Conservation (phyloP, 2,113 vertebrate species). For the Ammospiza caudacuta region DNA sequence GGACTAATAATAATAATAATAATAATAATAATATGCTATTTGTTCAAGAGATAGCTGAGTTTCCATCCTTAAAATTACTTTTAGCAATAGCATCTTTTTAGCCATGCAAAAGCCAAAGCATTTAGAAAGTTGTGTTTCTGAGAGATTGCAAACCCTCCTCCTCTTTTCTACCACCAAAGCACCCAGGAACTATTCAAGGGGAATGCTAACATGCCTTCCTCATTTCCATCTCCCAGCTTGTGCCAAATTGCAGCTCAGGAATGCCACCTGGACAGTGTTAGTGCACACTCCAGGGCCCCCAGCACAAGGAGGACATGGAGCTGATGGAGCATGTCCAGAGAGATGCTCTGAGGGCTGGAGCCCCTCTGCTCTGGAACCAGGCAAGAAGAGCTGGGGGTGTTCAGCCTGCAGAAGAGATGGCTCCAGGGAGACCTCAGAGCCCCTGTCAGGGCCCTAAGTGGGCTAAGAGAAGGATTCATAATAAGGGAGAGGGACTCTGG, state of each 20-base stretch:
- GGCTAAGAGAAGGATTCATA: too few species aligned
- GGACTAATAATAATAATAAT: too few species aligned
- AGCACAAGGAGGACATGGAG: background rate
- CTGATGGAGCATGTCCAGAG: background rate
- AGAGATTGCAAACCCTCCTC: background rate
- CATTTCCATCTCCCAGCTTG: background rate
- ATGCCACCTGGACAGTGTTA: too few species aligned
- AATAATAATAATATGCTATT: background rate
- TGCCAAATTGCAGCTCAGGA: background rate
- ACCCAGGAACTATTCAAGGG: background rate
- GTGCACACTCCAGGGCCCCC: fast-evolving
- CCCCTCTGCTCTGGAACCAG: background rate
- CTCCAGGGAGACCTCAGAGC: background rate
- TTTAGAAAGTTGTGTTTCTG: background rate
- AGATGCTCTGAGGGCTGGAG: background rate
- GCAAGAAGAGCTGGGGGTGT: background rate
- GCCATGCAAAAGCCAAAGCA: background rate
- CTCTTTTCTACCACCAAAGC: background rate
- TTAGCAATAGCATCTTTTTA: background rate
- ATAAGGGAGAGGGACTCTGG: background rate
- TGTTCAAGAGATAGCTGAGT: background rate
- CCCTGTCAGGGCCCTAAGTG: background rate
- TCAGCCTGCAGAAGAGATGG: background rate
- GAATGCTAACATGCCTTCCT: background rate
- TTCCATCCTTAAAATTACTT: background rate